phyloP scores from a whole-genome alignment of 2,797 vertebrate genomes.

The Thalassophryne amazonica region DNA sequence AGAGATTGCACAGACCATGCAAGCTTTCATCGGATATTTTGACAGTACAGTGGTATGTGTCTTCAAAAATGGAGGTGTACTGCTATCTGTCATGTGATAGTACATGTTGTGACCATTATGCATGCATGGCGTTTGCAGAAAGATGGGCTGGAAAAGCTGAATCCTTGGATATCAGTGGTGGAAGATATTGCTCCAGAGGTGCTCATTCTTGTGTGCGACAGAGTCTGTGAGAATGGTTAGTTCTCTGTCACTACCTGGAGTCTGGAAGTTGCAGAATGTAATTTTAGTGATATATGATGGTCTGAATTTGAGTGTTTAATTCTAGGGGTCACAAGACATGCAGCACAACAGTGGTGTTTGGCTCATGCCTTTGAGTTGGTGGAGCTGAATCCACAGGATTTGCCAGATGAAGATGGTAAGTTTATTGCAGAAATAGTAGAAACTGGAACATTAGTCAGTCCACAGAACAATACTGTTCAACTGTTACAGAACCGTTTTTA shows the following conservation, averaged over 20 bases:
- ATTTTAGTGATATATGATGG: neutral
- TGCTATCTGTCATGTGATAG: neutral
- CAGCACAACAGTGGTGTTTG: slow-evolving; percentile 97
- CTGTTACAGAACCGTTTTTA: too few relatives aligned
- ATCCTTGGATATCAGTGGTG: slow-evolving; percentile 88
- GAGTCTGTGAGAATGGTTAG: slow-evolving; percentile 88
- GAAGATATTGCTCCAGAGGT: slow-evolving; percentile 92
- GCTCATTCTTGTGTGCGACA: slow-evolving; percentile 94
- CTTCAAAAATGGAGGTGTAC: rapidly evolving
- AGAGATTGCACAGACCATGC: slow-evolving; percentile 87
- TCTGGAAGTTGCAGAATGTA: neutral
- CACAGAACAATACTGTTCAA: too few relatives aligned
- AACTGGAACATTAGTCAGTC: neutral
- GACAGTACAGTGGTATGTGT: slow-evolving; percentile 87
- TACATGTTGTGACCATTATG: neutral
- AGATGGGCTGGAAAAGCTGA: slow-evolving; percentile 84
- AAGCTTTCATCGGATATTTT: slow-evolving; percentile 93
- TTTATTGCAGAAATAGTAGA: neutral
- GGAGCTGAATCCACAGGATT: slow-evolving; percentile 90
- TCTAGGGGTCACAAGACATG: slow-evolving; percentile 87
- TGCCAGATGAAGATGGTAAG: slow-evolving; percentile 96
- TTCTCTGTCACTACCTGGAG: neutral
- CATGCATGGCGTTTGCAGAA: slow-evolving; percentile 72
- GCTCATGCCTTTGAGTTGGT: slow-evolving; percentile 93
- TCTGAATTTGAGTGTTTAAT: neutral